Conservation (phyloP, 2,888 invertebrate species). For the Drosophila pegasa region DNA sequence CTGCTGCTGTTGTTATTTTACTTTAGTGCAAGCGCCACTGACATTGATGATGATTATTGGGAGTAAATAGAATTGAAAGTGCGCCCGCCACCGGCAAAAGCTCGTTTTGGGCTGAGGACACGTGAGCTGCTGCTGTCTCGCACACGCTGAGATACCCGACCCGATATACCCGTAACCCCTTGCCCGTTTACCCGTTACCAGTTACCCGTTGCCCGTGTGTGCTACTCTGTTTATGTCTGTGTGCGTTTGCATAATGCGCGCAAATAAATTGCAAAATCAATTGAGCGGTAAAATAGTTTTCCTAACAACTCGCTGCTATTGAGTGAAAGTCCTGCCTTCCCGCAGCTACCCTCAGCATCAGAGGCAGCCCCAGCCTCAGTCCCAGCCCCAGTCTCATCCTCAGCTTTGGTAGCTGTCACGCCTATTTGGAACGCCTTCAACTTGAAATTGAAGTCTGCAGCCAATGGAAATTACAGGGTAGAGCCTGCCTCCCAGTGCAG, state of each 20-base stretch:
- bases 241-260: constrained; percentile 67
- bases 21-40: constrained; percentile 77
- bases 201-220: background rate
- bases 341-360: background rate
- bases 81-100: constrained; percentile 41
- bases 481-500: background rate
- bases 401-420: constrained; percentile 10
- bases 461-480: constrained; percentile 11
- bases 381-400: background rate
- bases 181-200: background rate
- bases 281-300: constrained; percentile 83
- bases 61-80: constrained; percentile 82
- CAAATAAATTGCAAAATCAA: constrained; percentile 83
- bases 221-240: constrained; percentile 4
- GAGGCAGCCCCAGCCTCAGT: background rate
- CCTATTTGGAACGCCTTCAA: constrained; percentile 29
- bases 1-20: constrained; percentile 60
- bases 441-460: constrained; percentile 31
- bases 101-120: constrained; percentile 32
- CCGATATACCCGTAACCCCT: background rate
- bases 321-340: constrained; percentile 22
- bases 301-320: constrained; percentile 40
- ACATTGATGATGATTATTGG: constrained; percentile 83
- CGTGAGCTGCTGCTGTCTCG: constrained; percentile 26
- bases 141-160: background rate